Evolutionary conservation across 1,140 invertebrate species (phyloP), one percentile per base, ranked within the genome.

Genomic region (Palaemon carinicauda): DNA sequence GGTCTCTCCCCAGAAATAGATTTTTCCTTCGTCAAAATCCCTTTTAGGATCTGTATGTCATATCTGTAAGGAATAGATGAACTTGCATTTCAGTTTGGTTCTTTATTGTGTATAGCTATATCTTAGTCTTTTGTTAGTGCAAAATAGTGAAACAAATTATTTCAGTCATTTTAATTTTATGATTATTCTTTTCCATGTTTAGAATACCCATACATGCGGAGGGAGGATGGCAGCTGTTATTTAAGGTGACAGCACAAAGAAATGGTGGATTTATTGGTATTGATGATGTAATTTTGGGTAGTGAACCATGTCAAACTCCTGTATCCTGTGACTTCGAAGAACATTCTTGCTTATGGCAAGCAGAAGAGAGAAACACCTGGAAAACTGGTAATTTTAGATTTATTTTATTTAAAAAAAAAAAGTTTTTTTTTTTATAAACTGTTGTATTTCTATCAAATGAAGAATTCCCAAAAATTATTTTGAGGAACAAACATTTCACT

Each of bases 271-370:
- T 85, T 74, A 51, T 88, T 24, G 87, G 33, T 0, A 41, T 88
- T 17, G 87, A 88, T 75, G 87, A 88, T 69, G 27, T 85, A 17
- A 77, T 54, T 53, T 2, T 88, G 77, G 56, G 21, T 19, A 69
- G 53, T 53, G 60, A 31, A 0, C 71, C 78, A 12, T 88, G 87
- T 52, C 80, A 71, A n/a, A 33, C 31, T 78, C 82, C 78, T 1
- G 77, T 83, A 1, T 80, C 77, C 17, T 88, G 87, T 73, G 87
- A 88, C 79, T 88, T 88, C 50, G 87, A 88, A 27, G 79, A 41
- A 17, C 54, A 52, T 17, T 75, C n/a, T 31, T 88, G 87, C 31
- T 75, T 88, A 50, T 88, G 87, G 87, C 53, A 88, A 50, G 75
- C 69, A 19, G 24, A 54, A 10, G 71, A 80, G 14, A 33, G 33